Evolutionary conservation across 2,113 vertebrate species (phyloP), one percentile per base, ranked within the genome.

Genomic region (Regulus satrapa): DNA sequence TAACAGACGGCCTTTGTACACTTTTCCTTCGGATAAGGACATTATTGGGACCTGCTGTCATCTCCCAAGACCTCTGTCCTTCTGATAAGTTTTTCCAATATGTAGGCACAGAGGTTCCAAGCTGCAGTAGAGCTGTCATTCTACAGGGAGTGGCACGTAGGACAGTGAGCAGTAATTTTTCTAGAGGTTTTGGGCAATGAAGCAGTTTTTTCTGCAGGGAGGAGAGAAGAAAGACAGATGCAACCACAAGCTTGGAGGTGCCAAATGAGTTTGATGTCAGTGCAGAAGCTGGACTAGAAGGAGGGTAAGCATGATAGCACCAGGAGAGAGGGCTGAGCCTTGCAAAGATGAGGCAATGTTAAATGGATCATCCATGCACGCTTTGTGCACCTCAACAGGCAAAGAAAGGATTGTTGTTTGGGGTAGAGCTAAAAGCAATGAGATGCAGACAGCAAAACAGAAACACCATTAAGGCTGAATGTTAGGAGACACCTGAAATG

Each of bases 121-220:
- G 48, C 21, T 48, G 63, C 43, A 67, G 51, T 15, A 26, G 26
- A 85, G 23, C 4, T 72, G 63, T 38, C 7, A 0, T 79, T 92
- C 45, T 34, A 43, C 32, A 19, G 2, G 7, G 58, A 90, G 28
- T 9, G 32, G 36, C 52, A 76, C 0, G 0, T 16, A 79, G 56
- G 24, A 69, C n/a, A 90, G 52, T 56, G 8, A 83, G 66, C 46
- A 85, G 54, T 38, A 73, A 32, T 73, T 92, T 73, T 82, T 73
- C 59, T 46, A 49, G 31, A 2, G 28, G 46, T 24, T 81, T 73
- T 85, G 67, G 46, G 55, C 72, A 93, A 51, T 9, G 18, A 80
- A 94, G 48, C 36, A 92, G 38, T 63, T 96, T 92, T 59, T 83
- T 59, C 68, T 91, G 38, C 78, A 80, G 72, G 25, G 11, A 80